Evolutionary conservation across 2,888 invertebrate genomes (phyloP).

Genomic region (Apamea crenata): DNA sequence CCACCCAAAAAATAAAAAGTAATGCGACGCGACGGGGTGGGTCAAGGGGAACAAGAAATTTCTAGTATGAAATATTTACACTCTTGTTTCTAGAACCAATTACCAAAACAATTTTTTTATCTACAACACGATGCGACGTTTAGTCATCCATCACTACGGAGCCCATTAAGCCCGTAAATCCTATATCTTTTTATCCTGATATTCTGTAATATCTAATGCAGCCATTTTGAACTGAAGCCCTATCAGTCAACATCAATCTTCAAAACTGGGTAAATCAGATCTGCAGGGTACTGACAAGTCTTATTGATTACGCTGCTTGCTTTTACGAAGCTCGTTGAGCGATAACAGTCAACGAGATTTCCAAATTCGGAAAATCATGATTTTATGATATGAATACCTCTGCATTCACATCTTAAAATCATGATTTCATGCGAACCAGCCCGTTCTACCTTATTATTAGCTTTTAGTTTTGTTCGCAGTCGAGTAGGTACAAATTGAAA

Average conservation of each 20-base stretch:
- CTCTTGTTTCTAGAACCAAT: slow-evolving; percentile 5
- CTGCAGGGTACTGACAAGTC: slow-evolving; percentile 9
- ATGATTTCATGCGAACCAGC: slow-evolving; percentile 2
- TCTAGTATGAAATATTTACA: slow-evolving; percentile 2
- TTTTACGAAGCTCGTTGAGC: slow-evolving; percentile 37
- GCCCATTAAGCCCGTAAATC: neutral
- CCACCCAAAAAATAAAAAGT: too few relatives aligned
- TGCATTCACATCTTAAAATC: slow-evolving; percentile 13
- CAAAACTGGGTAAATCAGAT: slow-evolving; percentile 3
- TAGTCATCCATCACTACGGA: neutral
- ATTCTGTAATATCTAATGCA: neutral
- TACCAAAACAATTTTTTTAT: neutral
- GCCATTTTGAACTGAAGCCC: neutral
- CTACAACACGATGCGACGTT: neutral
- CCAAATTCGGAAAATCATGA: slow-evolving; percentile 24
- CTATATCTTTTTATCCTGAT: neutral
- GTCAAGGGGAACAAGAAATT: too few relatives aligned
- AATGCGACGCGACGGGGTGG: too few relatives aligned
- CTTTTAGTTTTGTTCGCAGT: slow-evolving; percentile 27
- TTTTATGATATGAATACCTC: neutral
- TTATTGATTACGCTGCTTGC: slow-evolving; percentile 26
- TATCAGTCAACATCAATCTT: slow-evolving; percentile 25
- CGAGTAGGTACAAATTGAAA: slow-evolving; percentile 43
- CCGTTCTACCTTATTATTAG: slow-evolving; percentile 32
- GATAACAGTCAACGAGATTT: slow-evolving; percentile 2